phyloP scores from a whole-genome alignment of 2,113 vertebrate species.

The Corythornis vintsioides region DNA sequence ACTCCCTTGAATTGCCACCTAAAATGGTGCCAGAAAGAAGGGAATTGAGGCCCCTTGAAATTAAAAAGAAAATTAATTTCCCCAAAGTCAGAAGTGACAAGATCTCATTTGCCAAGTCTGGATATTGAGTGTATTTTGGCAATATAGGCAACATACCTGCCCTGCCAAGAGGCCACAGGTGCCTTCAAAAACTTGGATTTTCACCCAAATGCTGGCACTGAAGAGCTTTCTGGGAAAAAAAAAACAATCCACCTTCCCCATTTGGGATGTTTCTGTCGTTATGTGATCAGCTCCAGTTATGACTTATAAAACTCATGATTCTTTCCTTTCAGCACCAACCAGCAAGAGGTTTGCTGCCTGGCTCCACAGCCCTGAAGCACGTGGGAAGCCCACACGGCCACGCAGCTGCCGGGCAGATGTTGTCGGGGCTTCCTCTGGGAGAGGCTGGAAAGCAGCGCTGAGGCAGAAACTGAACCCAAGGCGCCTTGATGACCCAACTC shows the following conservation, averaged over 20 bases:
- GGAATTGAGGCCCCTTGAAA: background rate
- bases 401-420: background rate
- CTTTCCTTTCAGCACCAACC: background rate
- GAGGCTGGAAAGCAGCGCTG: background rate
- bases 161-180: background rate
- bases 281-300: background rate
- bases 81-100: background rate
- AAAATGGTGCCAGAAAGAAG: background rate
- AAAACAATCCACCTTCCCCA: background rate
- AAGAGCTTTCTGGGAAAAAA: background rate
- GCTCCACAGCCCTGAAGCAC: background rate
- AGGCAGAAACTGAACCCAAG: slow-evolving; percentile 9
- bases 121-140: background rate
- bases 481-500: background rate
- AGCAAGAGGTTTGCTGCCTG: background rate
- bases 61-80: background rate
- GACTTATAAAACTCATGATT: background rate
- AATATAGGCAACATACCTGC: background rate
- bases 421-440: background rate
- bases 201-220: background rate
- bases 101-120: background rate
- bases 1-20: background rate
- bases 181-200: background rate
- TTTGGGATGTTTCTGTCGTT: background rate
- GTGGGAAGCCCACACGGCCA: background rate